Evolutionary conservation across 2,113 vertebrate species (phyloP).

Genomic region (Brachyhypopomus occidentalis): DNA sequence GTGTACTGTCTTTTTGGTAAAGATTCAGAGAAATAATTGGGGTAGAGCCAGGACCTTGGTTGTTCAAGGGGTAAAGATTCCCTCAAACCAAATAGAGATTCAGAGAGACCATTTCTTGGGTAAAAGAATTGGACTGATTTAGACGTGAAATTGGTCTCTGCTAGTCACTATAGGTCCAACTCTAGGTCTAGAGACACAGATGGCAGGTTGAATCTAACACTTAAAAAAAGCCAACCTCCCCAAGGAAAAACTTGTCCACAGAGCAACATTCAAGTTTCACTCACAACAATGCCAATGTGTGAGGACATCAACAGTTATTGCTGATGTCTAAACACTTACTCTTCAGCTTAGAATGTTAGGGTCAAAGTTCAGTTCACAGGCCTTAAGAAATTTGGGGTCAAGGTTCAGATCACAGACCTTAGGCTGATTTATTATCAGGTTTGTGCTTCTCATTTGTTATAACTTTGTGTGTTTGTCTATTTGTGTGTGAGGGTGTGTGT

Average conservation of each 20-base stretch:
- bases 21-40: background rate
- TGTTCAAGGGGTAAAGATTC: background rate
- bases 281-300: background rate
- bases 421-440: conserved; percentile 12
- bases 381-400: background rate
- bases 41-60: background rate
- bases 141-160: background rate
- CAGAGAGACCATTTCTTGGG: background rate
- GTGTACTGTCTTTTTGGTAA: background rate
- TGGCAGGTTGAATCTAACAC: background rate
- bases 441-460: conserved; percentile 22
- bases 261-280: background rate
- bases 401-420: background rate
- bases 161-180: background rate
- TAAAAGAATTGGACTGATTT: too few relatives aligned
- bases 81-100: background rate
- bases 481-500: conserved; percentile 42
- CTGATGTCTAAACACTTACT: background rate
- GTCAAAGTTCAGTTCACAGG: background rate
- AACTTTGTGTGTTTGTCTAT: conserved; percentile 34
- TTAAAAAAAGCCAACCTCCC: background rate
- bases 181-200: background rate
- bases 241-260: background rate
- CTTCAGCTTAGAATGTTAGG: background rate
- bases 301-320: background rate